These are phyloP conservation scores for Aspidiotus rigidus DNA, from an alignment of 2,888 invertebrate species.

Conservation along the genomic window DNA sequence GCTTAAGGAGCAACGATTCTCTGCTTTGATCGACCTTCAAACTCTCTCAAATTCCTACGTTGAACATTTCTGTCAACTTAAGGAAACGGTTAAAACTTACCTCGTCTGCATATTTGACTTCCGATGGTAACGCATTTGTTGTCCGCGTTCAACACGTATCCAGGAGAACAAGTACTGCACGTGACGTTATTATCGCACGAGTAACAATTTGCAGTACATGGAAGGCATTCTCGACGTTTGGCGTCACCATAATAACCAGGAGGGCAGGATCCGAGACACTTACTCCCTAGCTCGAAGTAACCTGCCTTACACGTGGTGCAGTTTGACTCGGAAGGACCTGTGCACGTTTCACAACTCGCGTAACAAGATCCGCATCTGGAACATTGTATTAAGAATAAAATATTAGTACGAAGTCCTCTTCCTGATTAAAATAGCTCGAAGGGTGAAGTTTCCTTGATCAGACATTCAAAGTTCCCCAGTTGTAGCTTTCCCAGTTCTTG, in stretches of 20 bases:
- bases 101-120: slow-evolving; percentile 58
- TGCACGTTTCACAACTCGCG: slow-evolving; percentile 68
- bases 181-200: slow-evolving; percentile 61
- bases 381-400: slow-evolving; percentile 13
- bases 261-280: slow-evolving; percentile 61
- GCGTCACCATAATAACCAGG: slow-evolving; percentile 65
- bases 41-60: too few species aligned
- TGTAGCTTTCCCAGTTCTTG: too few species aligned
- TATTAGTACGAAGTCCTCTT: too few species aligned
- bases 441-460: too few species aligned
- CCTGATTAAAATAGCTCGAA: too few species aligned
- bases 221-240: slow-evolving; percentile 68
- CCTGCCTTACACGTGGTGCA: slow-evolving; percentile 73
- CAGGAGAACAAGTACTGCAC: slow-evolving; percentile 63
- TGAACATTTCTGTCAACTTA: neutral
- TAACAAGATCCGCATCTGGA: slow-evolving; percentile 67
- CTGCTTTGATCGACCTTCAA: neutral
- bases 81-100: slow-evolving; percentile 41
- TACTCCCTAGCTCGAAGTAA: slow-evolving; percentile 60
- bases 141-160: slow-evolving; percentile 68
- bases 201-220: slow-evolving; percentile 67
- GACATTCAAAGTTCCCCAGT: too few species aligned
- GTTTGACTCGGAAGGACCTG: slow-evolving; percentile 64
- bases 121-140: slow-evolving; percentile 63
- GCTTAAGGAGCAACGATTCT: neutral